Base-by-base conservation (phyloP, 2,113 vertebrate genomes). In the Ifrita kowaldi region DNA sequence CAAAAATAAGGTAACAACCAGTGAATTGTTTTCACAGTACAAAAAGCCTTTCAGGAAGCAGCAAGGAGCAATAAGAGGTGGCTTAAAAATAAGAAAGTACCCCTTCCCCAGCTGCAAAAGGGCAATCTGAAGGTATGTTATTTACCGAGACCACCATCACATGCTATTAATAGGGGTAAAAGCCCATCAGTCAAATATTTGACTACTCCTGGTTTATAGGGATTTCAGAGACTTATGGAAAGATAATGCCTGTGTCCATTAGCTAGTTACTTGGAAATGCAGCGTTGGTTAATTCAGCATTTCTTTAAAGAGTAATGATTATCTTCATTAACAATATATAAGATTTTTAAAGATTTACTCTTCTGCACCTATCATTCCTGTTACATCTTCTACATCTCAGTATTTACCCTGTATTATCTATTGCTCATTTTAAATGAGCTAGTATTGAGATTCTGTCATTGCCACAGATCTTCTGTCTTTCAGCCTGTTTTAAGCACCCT, bases 251-350 rank as follows among this genome's bases (percentile, higher is more conserved):
- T 19, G 7, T 94, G 92, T 95, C 86, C 97, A 96, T 98, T 97
- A 97, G 90, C 74, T 95, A 73, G 85, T 84, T 96, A 95, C 93
- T 90, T 90, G 92, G 86, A 96, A 97, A 84, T 94, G 95, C 82
- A 91, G 78, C 64, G 47, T 81, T 89, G 55, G 83, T 96, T 86
- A 97, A 87, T 96, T 89, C 49, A 96, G 73, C 67, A 53, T 91
- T 96, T 95, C 90, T 96, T 97, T 89, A 94, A 88, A 96, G 84
- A 78, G 90, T 95, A 97, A 95, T 97, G 78, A 96, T 96, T 92
- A 93, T 97, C 95, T 96, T 97, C 96, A 96, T 96, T 95, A 97
- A 95, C 84, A 97, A 95, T 96, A 93, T 96, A 90, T 96, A 94
- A 95, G 95, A 94, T 84, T 97, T 75, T 95, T 69, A 97, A 93